These are phyloP conservation scores for Amblyraja radiata DNA, from an alignment of 2,797 vertebrate species.

Conservation along the genomic window DNA sequence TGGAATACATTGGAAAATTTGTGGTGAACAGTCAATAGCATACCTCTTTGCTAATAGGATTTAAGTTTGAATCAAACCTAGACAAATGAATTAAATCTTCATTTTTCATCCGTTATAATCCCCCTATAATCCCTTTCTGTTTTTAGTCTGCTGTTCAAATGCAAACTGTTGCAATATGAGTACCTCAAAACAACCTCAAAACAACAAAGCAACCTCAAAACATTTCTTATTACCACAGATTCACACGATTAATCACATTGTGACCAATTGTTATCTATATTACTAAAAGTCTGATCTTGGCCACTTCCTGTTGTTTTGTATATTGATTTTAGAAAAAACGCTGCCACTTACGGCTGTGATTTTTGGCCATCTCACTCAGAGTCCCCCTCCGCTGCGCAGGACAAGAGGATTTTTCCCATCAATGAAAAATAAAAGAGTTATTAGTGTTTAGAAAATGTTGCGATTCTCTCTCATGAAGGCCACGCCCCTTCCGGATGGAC, in stretches of 20 bases:
- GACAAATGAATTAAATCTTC: background rate
- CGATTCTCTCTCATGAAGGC: no score
- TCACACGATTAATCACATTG: background rate
- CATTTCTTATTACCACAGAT: background rate
- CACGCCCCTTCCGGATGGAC: no score
- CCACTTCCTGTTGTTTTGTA: no score
- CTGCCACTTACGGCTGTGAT: no score
- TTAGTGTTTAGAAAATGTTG: no score
- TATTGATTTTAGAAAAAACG: no score
- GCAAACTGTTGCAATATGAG: background rate
- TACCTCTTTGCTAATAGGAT: background rate
- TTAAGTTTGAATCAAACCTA: background rate
- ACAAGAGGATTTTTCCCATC: no score
- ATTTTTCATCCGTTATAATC: background rate
- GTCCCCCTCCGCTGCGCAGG: no score
- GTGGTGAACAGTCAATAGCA: background rate
- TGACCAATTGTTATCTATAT: background rate
- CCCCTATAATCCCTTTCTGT: background rate
- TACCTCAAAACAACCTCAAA: background rate
- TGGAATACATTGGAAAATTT: background rate
- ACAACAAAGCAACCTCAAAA: background rate
- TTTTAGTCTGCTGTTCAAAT: background rate
- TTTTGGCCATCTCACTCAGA: no score
- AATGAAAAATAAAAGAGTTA: no score
- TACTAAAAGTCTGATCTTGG: no score